Conservation (phyloP, 2,113 vertebrate genomes). For the Lichenostomus cassidix region DNA sequence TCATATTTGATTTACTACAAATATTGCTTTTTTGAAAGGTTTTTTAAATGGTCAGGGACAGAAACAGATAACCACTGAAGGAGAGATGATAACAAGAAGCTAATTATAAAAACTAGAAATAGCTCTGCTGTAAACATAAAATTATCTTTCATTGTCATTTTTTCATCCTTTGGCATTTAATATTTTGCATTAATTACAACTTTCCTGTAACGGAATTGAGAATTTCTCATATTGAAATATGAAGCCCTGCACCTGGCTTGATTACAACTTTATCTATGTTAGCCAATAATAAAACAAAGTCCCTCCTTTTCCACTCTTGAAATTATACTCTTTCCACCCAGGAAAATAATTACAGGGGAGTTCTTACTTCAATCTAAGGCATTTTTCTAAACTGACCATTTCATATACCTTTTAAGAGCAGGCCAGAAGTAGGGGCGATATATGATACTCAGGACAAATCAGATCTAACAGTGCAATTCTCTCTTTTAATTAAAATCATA, state of each 20-base stretch:
- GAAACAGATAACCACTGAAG: neutral
- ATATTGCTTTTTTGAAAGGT: neutral
- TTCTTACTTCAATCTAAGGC: neutral
- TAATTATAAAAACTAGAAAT: constrained; percentile 35
- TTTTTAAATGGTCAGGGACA: neutral
- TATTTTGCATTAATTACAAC: constrained; percentile 16
- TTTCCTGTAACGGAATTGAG: constrained; percentile 2
- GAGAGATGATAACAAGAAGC: neutral
- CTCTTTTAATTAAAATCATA: neutral
- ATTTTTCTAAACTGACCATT: neutral
- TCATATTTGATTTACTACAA: neutral
- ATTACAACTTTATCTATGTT: neutral
- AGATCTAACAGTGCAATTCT: neutral
- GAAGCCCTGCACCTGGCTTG: neutral
- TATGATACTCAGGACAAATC: neutral
- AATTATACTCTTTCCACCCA: neutral
- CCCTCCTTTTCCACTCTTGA: neutral
- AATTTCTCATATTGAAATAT: neutral
- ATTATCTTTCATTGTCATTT: constrained; percentile 31
- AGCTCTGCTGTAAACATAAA: constrained; percentile 22
- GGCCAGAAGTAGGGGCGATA: neutral
- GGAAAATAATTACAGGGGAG: neutral
- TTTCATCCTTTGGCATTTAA: neutral
- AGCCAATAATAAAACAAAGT: neutral
- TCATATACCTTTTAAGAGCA: neutral